A percentile compares a stretch with the other conserved stretches of the same genome.
phyloP scores from a whole-genome alignment of 2,888 invertebrate species.

The Rhingia campestris region DNA sequence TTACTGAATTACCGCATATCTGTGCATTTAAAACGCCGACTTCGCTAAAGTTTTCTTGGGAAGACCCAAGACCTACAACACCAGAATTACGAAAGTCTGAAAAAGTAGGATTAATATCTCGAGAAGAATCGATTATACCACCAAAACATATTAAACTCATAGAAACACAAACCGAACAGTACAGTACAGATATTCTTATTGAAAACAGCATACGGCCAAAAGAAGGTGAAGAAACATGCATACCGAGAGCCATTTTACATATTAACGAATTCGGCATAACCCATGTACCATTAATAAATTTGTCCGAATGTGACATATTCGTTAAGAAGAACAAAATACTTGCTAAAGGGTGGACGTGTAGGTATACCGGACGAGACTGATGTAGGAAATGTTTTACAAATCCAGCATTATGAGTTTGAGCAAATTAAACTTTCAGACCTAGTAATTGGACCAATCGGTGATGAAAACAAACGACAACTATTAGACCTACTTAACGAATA shows the following conservation, averaged over 20 bases:
- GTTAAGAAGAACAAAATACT: conserved; percentile 13
- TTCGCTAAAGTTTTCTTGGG: conserved; percentile 8
- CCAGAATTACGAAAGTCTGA: not conserved
- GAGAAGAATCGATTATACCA: conserved; percentile 35
- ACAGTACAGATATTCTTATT: conserved; percentile 7
- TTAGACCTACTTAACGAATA: conserved; percentile 1
- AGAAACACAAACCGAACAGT: conserved; percentile 11
- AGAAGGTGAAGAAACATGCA: conserved; percentile 27
- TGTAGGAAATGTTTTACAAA: conserved; percentile 11
- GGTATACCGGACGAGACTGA: too few relatives aligned
- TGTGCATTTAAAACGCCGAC: conserved; percentile 28
- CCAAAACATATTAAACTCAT: conserved; percentile 19
- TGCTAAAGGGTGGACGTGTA: too few relatives aligned
- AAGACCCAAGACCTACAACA: not conserved
- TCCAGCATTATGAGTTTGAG: not conserved
- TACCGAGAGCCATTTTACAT: conserved; percentile 25
- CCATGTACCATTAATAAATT: conserved; percentile 27
- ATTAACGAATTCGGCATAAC: conserved; percentile 30
- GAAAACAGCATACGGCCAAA: conserved; percentile 5
- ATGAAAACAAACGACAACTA: conserved; percentile 2
- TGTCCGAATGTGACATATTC: conserved; percentile 13
- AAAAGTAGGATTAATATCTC: conserved; percentile 2
- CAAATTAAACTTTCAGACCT: not conserved
- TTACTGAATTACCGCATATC: conserved; percentile 43
- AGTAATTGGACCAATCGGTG: conserved; percentile 6